Base-by-base conservation (phyloP, 2,113 vertebrate genomes). In the Hippocampus zosterae region DNA sequence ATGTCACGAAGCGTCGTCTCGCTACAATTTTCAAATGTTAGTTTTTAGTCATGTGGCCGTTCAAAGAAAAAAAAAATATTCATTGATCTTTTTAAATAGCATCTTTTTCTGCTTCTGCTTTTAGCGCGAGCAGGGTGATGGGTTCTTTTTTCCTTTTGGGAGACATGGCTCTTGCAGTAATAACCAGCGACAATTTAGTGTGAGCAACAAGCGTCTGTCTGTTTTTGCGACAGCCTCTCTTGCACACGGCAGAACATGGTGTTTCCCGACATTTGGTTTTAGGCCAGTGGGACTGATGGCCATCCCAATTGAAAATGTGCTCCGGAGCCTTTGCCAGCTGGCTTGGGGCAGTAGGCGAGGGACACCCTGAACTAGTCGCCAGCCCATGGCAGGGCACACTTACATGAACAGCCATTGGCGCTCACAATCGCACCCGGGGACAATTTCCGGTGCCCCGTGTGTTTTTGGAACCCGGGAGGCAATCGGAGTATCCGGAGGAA, bases 231-330 rank as follows among this genome's bases (percentile, higher is more conserved):
- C 86, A 80, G 76, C 67, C 84, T 79, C 61, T 50, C 71, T 37
- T 68, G 69, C 66, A 40, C 18, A 40, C 18, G 16, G 19, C 40
- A 4, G 68, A 80, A 53, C 42, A 1, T 18, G 13, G 56, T 65
- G 73, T 71, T 73, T 80, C 70, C 83, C 50, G 48, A 44, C 78
- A 74, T 72, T 77, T 66, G 13, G 65, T 78, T 77, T 62, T 60
- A 71, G 72, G 67, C 70, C 72, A 78, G 33, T 82, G 59, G 59
- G 48, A 70, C 72, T 87, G 87, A 88, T 78, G 69, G 60, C 65
- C 78, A 78, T 79, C 50, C 44, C 27, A 66, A 74, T 72, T 33
- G 29, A 33, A 33, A 33, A 5, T 3, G 29, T 5, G 29, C 29
- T 37, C 33, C 5, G 33, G 33, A 37, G 33, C 5, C 33, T 37